A percentile compares a stretch with the other conserved stretches of the same genome.
These are phyloP conservation scores for rabbit (Oryctolagus cuniculus) DNA, from an alignment of 2,113 vertebrate species.

Conservation along the genomic window DNA sequence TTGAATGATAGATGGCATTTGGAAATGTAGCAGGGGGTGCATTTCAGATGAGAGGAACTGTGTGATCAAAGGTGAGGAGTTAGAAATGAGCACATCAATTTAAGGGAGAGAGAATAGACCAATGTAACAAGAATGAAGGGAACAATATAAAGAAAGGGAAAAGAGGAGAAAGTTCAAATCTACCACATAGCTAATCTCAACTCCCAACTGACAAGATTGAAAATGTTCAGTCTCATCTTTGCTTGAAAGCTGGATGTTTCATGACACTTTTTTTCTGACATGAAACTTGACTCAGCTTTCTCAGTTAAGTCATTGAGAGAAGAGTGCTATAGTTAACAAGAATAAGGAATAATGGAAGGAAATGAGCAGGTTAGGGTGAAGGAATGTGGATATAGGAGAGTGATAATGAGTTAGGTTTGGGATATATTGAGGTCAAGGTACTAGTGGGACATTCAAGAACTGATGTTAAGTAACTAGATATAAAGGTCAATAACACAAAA, in stretches of 20 bases:
- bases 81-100: constrained; percentile 26
- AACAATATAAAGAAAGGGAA: background rate
- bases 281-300: constrained; percentile 45
- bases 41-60: constrained; percentile 44
- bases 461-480: background rate
- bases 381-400: background rate
- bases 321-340: constrained; percentile 2
- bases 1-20: constrained; percentile 48
- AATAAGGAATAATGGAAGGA: background rate
- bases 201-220: background rate
- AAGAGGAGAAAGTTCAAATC: constrained; percentile 6
- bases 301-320: background rate
- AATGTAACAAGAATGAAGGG: background rate
- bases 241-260: constrained; percentile 48
- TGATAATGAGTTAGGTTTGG: background rate
- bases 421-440: constrained; percentile 16
- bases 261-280: constrained; percentile 25
- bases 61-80: constrained; percentile 35
- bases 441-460: background rate
- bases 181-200: constrained; percentile 24
- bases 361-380: background rate
- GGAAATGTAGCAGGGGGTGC: background rate
- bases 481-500: constrained; percentile 1
- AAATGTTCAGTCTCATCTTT: constrained; percentile 37
- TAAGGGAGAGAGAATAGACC: background rate